Evolutionary conservation across 2,888 invertebrate genomes (phyloP), one percentile per base, ranked within the genome.

Genomic region (Hirtodrosophila duncani): DNA sequence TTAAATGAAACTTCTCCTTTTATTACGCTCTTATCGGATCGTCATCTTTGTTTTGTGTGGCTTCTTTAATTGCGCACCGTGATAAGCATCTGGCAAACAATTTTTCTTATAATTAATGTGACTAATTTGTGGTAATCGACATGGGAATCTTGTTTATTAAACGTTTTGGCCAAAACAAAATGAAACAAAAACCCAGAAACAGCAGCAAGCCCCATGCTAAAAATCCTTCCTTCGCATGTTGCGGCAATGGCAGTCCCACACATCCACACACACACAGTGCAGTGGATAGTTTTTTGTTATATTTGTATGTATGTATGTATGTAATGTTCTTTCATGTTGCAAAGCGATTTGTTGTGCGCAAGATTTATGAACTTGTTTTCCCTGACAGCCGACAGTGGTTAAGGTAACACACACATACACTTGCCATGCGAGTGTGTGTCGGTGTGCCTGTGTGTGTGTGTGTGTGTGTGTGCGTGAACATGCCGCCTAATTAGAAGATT

Each of bases 111-210:
- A 83, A 84, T 84, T 84, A 83, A 84, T 84, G 80, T 82, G 78
- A 80, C 83, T 84, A 83, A 84, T 83, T 84, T 84, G 83, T 69
- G 80, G 79, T 81, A 83, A 84, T 83, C 84, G 84, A 84, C 82
- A 81, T 82, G 83, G 79, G 80, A 68, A 84, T 84, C 84, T 84
- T 84, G 83, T 84, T 83, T 84, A 84, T 82, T 84, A 84, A 84
- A 83, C 83, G 84, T 72, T 84, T 63, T 63, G 63, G 45, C 50
- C 36, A 52, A 56, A 48, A 16, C 6, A 31, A 16, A 16, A 31
- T 16, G 17, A 17, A 8, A 17, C n/a, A n/a, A n/a, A n/a, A n/a
- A n/a, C n/a, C n/a, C n/a, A n/a, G n/a, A 42, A 17, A 14, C 37
- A 27, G 16, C 20, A 18, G 14, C 52, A 41, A 46, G 26, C n/a